Percentiles rank a stretch among this genome's conserved stretches.
These are phyloP conservation scores for Lochmaea crataegi DNA, from an alignment of 2,888 invertebrate genomes.

Conservation along the genomic window DNA sequence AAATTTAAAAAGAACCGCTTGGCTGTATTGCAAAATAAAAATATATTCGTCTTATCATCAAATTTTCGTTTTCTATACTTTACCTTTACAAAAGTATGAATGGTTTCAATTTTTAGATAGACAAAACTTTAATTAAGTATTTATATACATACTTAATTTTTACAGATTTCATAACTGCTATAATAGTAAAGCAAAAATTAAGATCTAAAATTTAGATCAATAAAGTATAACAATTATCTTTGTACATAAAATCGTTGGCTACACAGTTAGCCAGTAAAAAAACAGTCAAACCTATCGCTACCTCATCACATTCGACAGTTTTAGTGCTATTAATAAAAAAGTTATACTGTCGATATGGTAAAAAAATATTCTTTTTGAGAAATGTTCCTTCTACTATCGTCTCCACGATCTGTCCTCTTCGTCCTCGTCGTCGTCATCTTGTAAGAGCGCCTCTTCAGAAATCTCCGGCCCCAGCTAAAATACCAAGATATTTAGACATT, in stretches of 20 bases:
- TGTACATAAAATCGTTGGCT: conserved; percentile 41
- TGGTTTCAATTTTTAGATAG: too few species aligned
- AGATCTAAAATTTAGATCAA: too few species aligned
- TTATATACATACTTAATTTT: not conserved
- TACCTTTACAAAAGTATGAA: too few species aligned
- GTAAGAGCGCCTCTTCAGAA: conserved; percentile 77
- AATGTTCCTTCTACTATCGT: conserved; percentile 73
- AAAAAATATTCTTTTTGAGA: conserved; percentile 18
- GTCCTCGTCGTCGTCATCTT: conserved; percentile 88
- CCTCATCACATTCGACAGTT: conserved; percentile 35
- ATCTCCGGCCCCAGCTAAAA: conserved; percentile 61
- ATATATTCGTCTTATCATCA: too few species aligned
- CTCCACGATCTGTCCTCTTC: conserved; percentile 91
- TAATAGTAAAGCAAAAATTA: conserved; percentile 10
- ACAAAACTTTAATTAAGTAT: too few species aligned
- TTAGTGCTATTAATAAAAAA: conserved; percentile 26
- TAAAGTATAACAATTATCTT: conserved; percentile 42
- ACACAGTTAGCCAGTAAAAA: conserved; percentile 33
- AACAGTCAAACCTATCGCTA: conserved; percentile 32
- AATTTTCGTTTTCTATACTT: too few species aligned
- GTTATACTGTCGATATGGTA: conserved; percentile 28
- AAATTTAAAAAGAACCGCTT: too few species aligned
- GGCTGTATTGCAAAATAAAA: too few species aligned
- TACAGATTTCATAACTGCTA: not conserved
- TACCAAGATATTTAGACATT: conserved; percentile 15